Percentiles rank a stretch among this genome's conserved stretches.
These are phyloP conservation scores for Drosophila ercepeae DNA, from an alignment of 1,140 invertebrate species.

Conservation along the genomic window DNA sequence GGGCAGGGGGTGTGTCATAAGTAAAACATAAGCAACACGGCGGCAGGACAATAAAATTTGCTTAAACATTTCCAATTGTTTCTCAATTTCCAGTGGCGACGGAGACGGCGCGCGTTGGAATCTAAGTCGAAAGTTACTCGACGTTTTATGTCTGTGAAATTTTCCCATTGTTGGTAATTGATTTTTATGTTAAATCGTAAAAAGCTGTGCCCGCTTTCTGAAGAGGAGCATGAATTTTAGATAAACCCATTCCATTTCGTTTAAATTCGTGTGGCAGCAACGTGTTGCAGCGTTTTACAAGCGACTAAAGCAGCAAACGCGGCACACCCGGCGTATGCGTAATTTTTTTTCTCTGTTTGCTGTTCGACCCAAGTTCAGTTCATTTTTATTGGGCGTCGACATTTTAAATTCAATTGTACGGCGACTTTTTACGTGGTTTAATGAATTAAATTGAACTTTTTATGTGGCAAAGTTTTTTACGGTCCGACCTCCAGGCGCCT, in stretches of 20 bases:
- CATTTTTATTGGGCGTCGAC: conserved; percentile 75
- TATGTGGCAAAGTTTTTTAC: conserved; percentile 72
- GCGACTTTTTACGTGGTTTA: conserved; percentile 71
- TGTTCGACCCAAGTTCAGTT: conserved; percentile 41
- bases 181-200: conserved; percentile 82
- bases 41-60: conserved; percentile 63
- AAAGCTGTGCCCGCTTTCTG: conserved; percentile 31
- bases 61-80: conserved; percentile 72
- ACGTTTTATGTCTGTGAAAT: conserved; percentile 76
- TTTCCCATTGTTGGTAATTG: conserved; percentile 80
- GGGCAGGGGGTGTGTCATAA: conserved; percentile 11
- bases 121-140: conserved; percentile 52
- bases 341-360: conserved; percentile 38
- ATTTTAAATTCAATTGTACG: conserved; percentile 78
- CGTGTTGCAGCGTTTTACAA: conserved; percentile 58
- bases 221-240: conserved; percentile 68
- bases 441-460: conserved; percentile 82
- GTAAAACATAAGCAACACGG: conserved; percentile 48
- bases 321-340: conserved; percentile 68
- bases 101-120: conserved; percentile 1
- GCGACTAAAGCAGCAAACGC: not conserved
- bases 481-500: conserved; percentile 67
- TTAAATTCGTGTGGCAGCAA: conserved; percentile 26
- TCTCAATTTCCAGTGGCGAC: conserved; percentile 60
- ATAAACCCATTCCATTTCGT: conserved; percentile 48